Percentiles rank a stretch among this genome's conserved stretches.
phyloP scores from a whole-genome alignment of 2,797 vertebrate species.

The Phrynocephalus vlangalii region DNA sequence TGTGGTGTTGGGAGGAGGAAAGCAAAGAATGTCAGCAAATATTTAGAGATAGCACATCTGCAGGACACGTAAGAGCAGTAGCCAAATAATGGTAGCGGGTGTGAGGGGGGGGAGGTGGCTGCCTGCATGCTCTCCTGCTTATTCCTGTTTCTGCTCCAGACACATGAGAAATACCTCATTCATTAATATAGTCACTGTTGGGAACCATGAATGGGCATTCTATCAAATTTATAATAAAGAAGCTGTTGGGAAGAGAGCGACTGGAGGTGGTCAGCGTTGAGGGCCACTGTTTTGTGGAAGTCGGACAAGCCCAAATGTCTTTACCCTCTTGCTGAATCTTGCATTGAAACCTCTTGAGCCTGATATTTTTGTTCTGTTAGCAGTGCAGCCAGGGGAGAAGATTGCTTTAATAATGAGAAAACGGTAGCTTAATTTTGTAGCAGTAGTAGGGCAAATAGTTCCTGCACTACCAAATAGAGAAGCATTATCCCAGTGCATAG shows the following conservation, averaged over 20 bases:
- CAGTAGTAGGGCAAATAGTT: not conserved
- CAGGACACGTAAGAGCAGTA: no score
- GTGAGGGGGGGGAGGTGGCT: no score
- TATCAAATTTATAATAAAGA: not conserved
- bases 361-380: not conserved
- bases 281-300: not conserved
- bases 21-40: no score
- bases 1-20: no score
- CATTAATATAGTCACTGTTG: not conserved
- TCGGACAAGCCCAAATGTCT: not conserved
- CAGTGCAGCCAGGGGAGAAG: not conserved
- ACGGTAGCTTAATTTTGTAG: not conserved
- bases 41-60: no score
- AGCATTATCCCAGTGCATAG: not conserved
- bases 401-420: not conserved
- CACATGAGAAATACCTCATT: not conserved
- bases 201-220: not conserved
- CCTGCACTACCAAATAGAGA: not conserved
- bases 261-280: not conserved
- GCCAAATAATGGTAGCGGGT: no score
- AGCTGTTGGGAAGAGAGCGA: not conserved
- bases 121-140: no score
- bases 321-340: not conserved
- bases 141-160: no score
- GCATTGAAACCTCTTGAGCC: not conserved